Evolutionary conservation across 2,888 invertebrate species (phyloP), one percentile per base, ranked within the genome.

Genomic region (Aethes cnicana): DNA sequence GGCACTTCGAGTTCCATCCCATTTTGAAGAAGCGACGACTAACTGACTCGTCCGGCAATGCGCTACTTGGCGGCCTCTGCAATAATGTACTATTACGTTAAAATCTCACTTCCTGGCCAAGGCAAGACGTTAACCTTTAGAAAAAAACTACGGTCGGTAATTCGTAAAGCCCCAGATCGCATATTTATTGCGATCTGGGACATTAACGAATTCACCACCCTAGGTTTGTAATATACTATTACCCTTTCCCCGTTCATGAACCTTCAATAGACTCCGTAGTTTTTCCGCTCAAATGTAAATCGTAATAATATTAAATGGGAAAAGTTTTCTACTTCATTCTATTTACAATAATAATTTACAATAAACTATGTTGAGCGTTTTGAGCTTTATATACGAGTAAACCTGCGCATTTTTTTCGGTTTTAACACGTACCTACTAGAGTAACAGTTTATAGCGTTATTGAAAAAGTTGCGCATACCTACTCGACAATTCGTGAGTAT

Each of bases 381-480:
- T 43, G 23, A 5, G 1, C 12, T 6, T 6, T 14, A n/a, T 36
- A 26, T 25, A 21, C 41, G 28, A 20, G 32, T 14, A 41, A 39
- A 50, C 47, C 47, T 47, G 33, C 35, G 42, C 12, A 35, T 44
- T 39, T 14, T 49, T 50, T 47, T 33, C 35, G 26, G 23, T n/a
- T 18, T 35, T 30, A 47, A 26, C 25, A 20, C 20, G 32, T 47
- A 30, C 47, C 37, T 43, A 46, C 46, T 37, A 9, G n/a, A 25
- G n/a, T 41, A 39, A 44, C 42, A 28, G 32, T 48, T 37, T 20
- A 11, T 16, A n/a, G 37, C 16, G 35, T 36, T 50, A 53, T 56
- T 50, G 37, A 37, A 43, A 50, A 56, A 56, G 56, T 56, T 56
- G 14, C 23, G 8, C 42, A 28, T 42, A 30, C 44, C 23, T n/a